Evolutionary conservation across 1,140 invertebrate species (phyloP), one percentile per base, ranked within the genome.

Genomic region (Drosophila repleta): DNA sequence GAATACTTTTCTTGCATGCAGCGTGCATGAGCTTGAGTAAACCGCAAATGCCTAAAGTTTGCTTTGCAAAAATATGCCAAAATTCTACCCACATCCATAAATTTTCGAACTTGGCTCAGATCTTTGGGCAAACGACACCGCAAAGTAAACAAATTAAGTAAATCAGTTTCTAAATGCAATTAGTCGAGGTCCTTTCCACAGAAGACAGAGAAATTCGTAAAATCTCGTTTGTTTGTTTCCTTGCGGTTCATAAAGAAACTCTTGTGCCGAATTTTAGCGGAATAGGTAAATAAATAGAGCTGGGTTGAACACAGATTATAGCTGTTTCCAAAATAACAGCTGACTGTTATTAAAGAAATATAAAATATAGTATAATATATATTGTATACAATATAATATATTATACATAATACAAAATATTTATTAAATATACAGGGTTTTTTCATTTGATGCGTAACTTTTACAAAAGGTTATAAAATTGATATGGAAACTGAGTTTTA

Each of bases 111-210:
- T 79, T 82, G 79, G 79, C 66, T 68, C 63, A 55, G 24, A 74
- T 68, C 45, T 60, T 64, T 63, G 32, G 41, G 39, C 17, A 37
- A 57, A 52, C 45, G 67, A 71, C 72, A 75, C 80, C 80, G 68
- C 80, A 84, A 57, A 53, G 81, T 84, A 85, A 84, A 84, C 80
- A 84, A 84, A 84, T 87, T 81, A 80, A 85, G 51, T 84, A 76
- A 84, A 84, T 84, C 76, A 85, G 72, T 56, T 80, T 81, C 76
- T 85, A 84, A 84, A 77, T 77, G 78, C 76, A 80, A 79, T 85
- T 81, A 79, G 80, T 64, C 55, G 39, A 46, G 13, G 20, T 37
- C 41, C 24, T 20, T 49, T 17, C 41, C 24, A 58, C 46, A 1
- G 8, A 7, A 35, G 39, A 70, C 45, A 5, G 63, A 20, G 32